Percentiles rank a stretch among this genome's conserved stretches.
phyloP scores from a whole-genome alignment of 2,797 vertebrate genomes.

The Cichlasoma orientale region DNA sequence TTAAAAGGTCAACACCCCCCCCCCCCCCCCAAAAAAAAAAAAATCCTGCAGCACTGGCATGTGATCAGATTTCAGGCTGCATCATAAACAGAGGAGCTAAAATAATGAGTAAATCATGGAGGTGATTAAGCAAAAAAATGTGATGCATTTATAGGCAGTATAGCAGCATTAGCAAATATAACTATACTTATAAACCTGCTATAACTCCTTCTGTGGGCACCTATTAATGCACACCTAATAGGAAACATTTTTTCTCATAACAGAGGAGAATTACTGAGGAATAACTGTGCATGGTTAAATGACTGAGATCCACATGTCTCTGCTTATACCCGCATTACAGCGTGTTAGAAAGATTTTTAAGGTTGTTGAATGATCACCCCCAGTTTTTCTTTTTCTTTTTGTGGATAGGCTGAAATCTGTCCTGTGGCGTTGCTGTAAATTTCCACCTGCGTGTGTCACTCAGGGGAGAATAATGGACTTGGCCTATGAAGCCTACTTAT shows the following conservation, averaged over 20 bases:
- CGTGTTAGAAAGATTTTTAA: neutral
- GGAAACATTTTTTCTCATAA: neutral
- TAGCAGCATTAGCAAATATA: neutral
- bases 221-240: neutral
- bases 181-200: neutral
- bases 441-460: constrained; percentile 17
- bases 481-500: constrained; percentile 61
- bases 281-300: neutral
- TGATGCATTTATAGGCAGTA: neutral
- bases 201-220: accelerated
- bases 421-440: neutral
- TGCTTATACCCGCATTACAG: neutral
- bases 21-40: too few relatives aligned
- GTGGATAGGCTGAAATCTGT: neutral
- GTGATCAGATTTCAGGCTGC: neutral
- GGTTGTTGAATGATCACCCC: neutral
- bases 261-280: neutral
- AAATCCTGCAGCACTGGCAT: neutral
- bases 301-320: neutral
- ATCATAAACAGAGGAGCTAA: neutral
- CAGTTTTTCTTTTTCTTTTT: neutral
- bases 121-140: neutral
- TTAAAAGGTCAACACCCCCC: constrained; percentile 32
- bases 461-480: constrained; percentile 56
- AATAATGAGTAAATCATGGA: neutral